Percentiles rank a stretch among this genome's conserved stretches.
phyloP scores from a whole-genome alignment of 2,113 vertebrate genomes.

The Catharus fuscescens region DNA sequence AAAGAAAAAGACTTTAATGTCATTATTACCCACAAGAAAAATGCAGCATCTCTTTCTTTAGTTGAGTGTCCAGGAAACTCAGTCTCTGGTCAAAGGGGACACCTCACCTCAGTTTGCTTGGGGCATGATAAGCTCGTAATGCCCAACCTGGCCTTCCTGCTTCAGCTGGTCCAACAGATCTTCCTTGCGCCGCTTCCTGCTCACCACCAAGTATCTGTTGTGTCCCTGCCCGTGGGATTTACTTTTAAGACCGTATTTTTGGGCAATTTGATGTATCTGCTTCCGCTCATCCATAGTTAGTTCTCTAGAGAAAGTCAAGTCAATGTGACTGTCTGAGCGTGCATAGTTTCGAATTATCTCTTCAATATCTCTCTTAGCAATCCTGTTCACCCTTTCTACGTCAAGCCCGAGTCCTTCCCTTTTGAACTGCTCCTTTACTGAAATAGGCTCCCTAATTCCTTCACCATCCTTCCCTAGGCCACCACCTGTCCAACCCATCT shows the following conservation, averaged over 20 bases:
- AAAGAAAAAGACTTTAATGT: slow-evolving; percentile 47
- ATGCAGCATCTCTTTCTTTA: slow-evolving; percentile 56
- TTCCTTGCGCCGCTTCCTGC: slow-evolving; percentile 90
- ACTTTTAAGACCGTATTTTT: slow-evolving; percentile 92
- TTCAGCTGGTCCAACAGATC: slow-evolving; percentile 92
- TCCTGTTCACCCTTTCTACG: slow-evolving; percentile 83
- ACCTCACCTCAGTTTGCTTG: slow-evolving; percentile 75
- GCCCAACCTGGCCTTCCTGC: slow-evolving; percentile 95
- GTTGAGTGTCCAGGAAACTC: background rate
- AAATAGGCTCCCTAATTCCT: slow-evolving; percentile 93
- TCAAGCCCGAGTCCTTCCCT: slow-evolving; percentile 92
- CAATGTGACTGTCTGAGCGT: slow-evolving; percentile 88
- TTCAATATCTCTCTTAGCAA: slow-evolving; percentile 91
- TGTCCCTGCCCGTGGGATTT: slow-evolving; percentile 92
- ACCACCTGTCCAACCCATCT: slow-evolving; percentile 98
- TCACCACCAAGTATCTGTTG: slow-evolving; percentile 90
- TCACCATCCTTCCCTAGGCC: slow-evolving; percentile 92
- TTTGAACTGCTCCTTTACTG: slow-evolving; percentile 94
- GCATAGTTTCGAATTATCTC: slow-evolving; percentile 94
- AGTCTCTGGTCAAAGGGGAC: background rate
- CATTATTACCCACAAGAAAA: slow-evolving; percentile 64
- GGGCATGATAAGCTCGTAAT: slow-evolving; percentile 93
- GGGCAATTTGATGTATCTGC: slow-evolving; percentile 93
- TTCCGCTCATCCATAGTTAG: slow-evolving; percentile 94
- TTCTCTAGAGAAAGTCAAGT: slow-evolving; percentile 94